These are phyloP conservation scores for Caenorhabditis auriculariae DNA, from an alignment of 2,888 invertebrate species.

Conservation along the genomic window DNA sequence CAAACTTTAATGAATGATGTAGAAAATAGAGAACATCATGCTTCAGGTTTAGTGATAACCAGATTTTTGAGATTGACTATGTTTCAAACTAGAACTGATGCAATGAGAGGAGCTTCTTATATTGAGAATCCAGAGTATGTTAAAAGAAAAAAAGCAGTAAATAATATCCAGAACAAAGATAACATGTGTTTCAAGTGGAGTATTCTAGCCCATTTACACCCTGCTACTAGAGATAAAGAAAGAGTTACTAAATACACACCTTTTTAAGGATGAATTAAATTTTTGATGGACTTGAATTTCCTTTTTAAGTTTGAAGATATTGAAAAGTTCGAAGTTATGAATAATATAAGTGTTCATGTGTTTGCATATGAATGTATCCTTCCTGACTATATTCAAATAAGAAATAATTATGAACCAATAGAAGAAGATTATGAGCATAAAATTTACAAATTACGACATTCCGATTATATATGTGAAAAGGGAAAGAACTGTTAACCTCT, in stretches of 20 bases:
- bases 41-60: conserved; percentile 17
- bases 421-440: conserved; percentile 2
- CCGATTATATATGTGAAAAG: no score
- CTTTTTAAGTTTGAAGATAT: conserved; percentile 31
- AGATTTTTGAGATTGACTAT: conserved; percentile 11
- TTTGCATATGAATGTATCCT: conserved; percentile 10
- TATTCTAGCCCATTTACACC: conserved; percentile 25
- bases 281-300: conserved; percentile 27
- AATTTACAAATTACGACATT: no score
- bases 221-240: conserved; percentile 19
- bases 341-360: conserved; percentile 28
- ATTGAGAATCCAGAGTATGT: conserved; percentile 14
- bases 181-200: conserved; percentile 33
- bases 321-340: conserved; percentile 34
- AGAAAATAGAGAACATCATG: conserved; percentile 13
- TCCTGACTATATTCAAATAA: no score
- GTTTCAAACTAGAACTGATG: conserved; percentile 12
- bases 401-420: conserved; percentile 5
- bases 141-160: conserved; percentile 24
- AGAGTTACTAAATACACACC: conserved; percentile 27
- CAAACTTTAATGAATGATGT: conserved; percentile 10
- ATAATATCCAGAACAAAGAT: conserved; percentile 27
- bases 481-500: conserved; percentile 22
- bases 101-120: conserved; percentile 14
- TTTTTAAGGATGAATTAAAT: conserved; percentile 22